Base-by-base conservation (phyloP, 2,797 vertebrate species). In the Crocidura indochinensis region DNA sequence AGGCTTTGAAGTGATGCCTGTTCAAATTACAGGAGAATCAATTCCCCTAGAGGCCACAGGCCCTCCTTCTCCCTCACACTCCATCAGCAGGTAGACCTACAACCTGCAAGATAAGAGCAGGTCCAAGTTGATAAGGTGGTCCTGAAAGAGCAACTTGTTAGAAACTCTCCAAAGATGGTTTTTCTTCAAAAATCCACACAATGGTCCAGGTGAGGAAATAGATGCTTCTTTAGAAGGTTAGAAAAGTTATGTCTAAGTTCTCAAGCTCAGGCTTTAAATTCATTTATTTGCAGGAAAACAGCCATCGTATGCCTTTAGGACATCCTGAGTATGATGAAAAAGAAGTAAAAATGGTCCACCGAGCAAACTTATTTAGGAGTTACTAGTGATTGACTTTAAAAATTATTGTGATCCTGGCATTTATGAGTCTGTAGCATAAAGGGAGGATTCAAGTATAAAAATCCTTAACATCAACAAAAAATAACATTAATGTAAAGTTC, bases 1-100 rank as follows among this genome's bases (percentile, higher is more conserved):
- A n/a, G 67, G 44, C 92, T 94, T 93, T 94, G 91, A 96, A 90
- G 94, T 68, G 4, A 64, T 15, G 29, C 12, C 65, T 78, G 88
- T 60, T 77, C 77, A 22, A 74, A 78, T 69, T 22, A 46, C 47
- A 46, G 49, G 6, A 53, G 49, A 53, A 2, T 2, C n/a, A 46
- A 47, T 38, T 78, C n/a, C 75, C 65, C 64, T 53, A 15, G 51
- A 1, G 8, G 53, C 24, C 53, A 56, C 14, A 71, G 71, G 26
- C 14, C 20, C 20, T 24, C 3, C 51, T 73, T 77, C 72, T 77
- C 91, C 24, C 67, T 84, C 38, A 84, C 74, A 92, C 92, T 77
- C 83, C 86, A 46, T 81, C 88, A 56, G 44, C 72, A 88, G 84
- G 84, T 53, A 74, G 27, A 64, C 17, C 51, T 53, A 53, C 51